Evolutionary conservation across 2,888 invertebrate genomes (phyloP), one percentile per base, ranked within the genome.

Genomic region (Drosophila yooni): DNA sequence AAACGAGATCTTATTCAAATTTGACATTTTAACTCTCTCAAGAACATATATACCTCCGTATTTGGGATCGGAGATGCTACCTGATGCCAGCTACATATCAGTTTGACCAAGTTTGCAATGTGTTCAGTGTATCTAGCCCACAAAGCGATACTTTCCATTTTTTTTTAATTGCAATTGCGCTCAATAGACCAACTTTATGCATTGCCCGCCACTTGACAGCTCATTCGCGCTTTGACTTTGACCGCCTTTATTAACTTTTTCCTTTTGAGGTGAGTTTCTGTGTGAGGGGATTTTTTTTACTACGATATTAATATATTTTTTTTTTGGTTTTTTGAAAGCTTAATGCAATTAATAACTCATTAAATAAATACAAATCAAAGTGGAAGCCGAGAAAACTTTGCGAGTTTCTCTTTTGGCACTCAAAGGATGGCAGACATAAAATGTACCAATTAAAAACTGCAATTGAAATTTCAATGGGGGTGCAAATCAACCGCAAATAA

Each of bases 311-410:
- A 33, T 10, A 33, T 34, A 48, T 40, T 3, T 40, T 8, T 13
- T 27, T 53, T 40, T 59, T 59, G 58, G 60, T 77, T 63, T n/a
- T 50, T 38, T 63, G 70, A 76, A 72, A 79, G 88, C 85, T 82
- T 81, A 89, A 89, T 84, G 76, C 90, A 88, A 89, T 90, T 82
- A 84, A 89, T 89, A 88, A 88, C 91, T 90, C 88, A 88, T 88
- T 88, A 89, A 90, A 89, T 90, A 87, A 87, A 87, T 74, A 89
- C 91, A 88, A 89, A 84, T 84, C 79, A 77, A 89, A 85, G 90
- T 85, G 85, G 85, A 66, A 46, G 73, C 21, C 43, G 53, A 48
- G 62, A 34, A 25, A 36, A 15, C 38, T 56, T 46, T 50, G 50
- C 51, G 52, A 59, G 51, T 65, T 70, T 59, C 66, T 60, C 74